phyloP scores from a whole-genome alignment of 2,113 vertebrate species.

The Rhynchopsitta pachyrhyncha region DNA sequence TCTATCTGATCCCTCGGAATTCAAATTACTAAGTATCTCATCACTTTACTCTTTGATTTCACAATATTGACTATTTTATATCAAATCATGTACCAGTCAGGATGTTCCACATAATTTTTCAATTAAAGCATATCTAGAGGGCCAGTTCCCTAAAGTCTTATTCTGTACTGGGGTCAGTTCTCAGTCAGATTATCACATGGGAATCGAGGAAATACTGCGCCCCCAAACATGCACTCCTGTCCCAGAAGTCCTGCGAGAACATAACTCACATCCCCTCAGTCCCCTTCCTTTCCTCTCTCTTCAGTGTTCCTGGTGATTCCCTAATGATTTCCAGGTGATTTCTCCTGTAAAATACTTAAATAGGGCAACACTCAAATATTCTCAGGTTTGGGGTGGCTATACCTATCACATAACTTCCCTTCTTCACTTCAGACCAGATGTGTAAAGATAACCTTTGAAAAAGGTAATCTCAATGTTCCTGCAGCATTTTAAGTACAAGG shows the following conservation, averaged over 20 bases:
- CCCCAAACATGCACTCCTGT: accelerated
- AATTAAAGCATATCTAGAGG: neutral
- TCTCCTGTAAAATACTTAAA: neutral
- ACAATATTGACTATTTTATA: neutral
- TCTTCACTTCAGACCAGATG: neutral
- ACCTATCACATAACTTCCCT: no score
- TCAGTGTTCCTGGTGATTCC: neutral
- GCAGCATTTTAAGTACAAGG: neutral
- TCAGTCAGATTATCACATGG: neutral
- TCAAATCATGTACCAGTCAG: neutral
- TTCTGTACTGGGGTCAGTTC: neutral
- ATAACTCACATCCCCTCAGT: neutral
- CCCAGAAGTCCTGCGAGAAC: neutral
- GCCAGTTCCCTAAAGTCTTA: neutral
- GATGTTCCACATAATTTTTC: neutral
- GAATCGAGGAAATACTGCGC: neutral
- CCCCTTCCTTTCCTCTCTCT: neutral
- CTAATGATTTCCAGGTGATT: neutral
- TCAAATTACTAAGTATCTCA: neutral
- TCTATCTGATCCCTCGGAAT: neutral
- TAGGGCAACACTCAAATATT: neutral
- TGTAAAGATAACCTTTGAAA: neutral
- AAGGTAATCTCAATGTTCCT: neutral
- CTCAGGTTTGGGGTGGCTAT: neutral
- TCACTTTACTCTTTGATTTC: neutral